Evolutionary conservation across 2,888 invertebrate genomes (phyloP).

Genomic region (Campaea margaritaria): DNA sequence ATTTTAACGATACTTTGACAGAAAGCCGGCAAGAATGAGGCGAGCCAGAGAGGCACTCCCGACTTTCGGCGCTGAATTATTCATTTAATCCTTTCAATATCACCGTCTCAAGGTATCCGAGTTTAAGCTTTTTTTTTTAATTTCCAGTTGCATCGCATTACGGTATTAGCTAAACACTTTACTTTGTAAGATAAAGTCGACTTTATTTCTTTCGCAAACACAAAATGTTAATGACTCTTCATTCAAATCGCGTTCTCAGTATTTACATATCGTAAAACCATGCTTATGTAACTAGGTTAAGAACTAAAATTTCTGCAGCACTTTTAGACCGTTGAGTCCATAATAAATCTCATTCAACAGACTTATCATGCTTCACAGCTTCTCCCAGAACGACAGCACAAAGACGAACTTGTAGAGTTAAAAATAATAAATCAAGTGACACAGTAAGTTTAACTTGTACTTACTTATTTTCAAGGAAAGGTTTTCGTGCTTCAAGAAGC

Average conservation of each 20-base stretch:
- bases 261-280: no score
- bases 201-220: background rate
- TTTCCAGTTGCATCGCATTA: slow-evolving; percentile 56
- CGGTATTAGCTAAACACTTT: slow-evolving; percentile 14
- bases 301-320: background rate
- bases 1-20: slow-evolving; percentile 69
- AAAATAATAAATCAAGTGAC: slow-evolving; percentile 46
- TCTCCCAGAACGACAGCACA: slow-evolving; percentile 29
- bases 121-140: slow-evolving; percentile 58
- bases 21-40: slow-evolving; percentile 61
- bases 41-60: slow-evolving; percentile 61
- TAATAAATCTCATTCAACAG: slow-evolving; percentile 27
- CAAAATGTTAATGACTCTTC: background rate
- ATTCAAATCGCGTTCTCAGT: no score
- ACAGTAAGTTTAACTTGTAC: slow-evolving; percentile 41
- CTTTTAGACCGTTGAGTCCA: background rate
- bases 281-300: background rate
- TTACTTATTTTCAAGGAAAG: slow-evolving; percentile 44
- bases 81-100: slow-evolving; percentile 79
- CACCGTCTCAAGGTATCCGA: slow-evolving; percentile 60
- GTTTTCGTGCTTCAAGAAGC: slow-evolving; percentile 45
- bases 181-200: slow-evolving; percentile 1
- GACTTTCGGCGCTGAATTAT: slow-evolving; percentile 73
- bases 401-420: slow-evolving; percentile 33
- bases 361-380: slow-evolving; percentile 29